A percentile compares a stretch with the other conserved stretches of the same genome.
phyloP scores from a whole-genome alignment of 2,888 invertebrate species.

The Spatulosminthurus flaviceps region DNA sequence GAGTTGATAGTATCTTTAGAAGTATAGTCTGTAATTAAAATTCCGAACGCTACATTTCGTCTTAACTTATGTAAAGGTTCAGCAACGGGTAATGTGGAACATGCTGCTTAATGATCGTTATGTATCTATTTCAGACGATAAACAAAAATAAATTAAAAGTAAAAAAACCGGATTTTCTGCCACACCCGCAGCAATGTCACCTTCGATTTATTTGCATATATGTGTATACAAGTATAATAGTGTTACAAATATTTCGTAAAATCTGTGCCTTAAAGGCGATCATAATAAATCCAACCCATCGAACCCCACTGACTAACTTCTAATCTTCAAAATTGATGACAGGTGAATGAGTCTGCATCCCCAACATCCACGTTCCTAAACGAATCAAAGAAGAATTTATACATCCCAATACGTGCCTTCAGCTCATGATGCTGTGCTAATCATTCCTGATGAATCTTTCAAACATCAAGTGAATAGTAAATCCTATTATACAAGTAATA shows the following conservation, averaged over 20 bases:
- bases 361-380: too few species aligned
- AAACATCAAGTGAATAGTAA: too few species aligned
- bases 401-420: not conserved
- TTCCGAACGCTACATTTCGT: too few species aligned
- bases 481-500: too few species aligned
- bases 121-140: not conserved
- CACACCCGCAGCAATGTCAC: slow-evolving; percentile 39
- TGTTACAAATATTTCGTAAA: slow-evolving; percentile 2
- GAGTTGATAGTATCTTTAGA: too few species aligned
- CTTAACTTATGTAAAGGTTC: too few species aligned
- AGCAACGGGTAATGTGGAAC: too few species aligned
- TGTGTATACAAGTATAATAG: not conserved
- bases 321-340: not conserved
- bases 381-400: not conserved
- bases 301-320: not conserved
- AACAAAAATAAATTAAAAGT: slow-evolving; percentile 6
- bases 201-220: slow-evolving; percentile 9
- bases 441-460: too few species aligned
- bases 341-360: not conserved
- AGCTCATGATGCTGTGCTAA: too few species aligned
- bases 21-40: too few species aligned
- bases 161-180: slow-evolving; percentile 32
- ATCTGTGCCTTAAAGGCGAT: slow-evolving; percentile 13
- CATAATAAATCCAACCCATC: not conserved
- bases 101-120: not conserved